Conservation (phyloP, 2,113 vertebrate genomes). For the mouse (Mus musculus) region DNA sequence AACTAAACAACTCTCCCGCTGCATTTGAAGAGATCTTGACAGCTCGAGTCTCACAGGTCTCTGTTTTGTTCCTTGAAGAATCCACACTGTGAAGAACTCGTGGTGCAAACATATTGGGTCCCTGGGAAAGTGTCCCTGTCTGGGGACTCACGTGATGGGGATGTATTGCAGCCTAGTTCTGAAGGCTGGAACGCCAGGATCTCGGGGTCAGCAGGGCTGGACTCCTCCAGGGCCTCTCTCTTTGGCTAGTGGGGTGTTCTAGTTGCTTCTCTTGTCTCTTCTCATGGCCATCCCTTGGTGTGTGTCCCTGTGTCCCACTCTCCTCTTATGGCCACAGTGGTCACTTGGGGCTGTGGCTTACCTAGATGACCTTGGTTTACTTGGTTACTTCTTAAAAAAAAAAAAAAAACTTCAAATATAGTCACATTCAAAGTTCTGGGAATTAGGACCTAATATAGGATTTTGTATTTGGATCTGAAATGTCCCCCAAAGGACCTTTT, state of each 20-base stretch:
- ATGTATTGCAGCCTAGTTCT: neutral
- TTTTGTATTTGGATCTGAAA: slow-evolving; percentile 13
- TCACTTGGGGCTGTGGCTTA: neutral
- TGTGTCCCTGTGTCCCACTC: neutral
- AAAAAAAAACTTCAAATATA: too few species aligned
- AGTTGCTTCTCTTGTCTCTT: neutral
- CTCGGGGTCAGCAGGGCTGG: neutral
- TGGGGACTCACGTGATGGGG: neutral
- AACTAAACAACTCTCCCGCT: slow-evolving; percentile 26
- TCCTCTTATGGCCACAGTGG: neutral
- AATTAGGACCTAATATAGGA: neutral
- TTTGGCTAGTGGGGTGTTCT: neutral
- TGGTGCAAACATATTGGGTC: neutral
- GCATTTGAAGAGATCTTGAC: slow-evolving; percentile 7
- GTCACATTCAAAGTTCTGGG: neutral
- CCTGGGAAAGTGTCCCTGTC: neutral
- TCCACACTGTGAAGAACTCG: neutral
- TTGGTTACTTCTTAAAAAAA: neutral
- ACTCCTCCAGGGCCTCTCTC: neutral
- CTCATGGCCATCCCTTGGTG: fast-evolving
- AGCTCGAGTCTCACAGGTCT: neutral
- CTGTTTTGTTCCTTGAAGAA: neutral
- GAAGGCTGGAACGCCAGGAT: neutral
- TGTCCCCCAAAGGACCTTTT: neutral
- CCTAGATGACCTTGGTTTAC: neutral